phyloP scores from a whole-genome alignment of 1,140 invertebrate species.

The Homarus americanus region DNA sequence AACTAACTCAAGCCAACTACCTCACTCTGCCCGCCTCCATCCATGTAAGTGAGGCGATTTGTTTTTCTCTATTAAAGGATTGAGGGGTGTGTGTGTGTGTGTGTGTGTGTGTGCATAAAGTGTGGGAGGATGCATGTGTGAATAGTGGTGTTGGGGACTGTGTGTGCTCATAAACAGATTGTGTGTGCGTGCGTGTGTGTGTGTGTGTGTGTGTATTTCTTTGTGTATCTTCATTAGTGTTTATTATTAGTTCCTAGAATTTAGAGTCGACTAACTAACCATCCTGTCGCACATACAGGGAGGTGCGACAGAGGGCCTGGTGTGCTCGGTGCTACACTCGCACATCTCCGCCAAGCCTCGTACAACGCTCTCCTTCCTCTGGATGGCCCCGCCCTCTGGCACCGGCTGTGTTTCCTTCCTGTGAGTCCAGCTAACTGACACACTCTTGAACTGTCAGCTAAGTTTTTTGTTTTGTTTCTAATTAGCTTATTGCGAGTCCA shows the following conservation, averaged over 20 bases:
- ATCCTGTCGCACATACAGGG: too few relatives aligned
- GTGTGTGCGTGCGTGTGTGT: too few relatives aligned
- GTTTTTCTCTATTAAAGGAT: too few relatives aligned
- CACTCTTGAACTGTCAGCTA: too few relatives aligned
- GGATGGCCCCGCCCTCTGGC: conserved; percentile 79
- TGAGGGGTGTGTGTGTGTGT: background rate
- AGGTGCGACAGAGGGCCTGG: conserved; percentile 51
- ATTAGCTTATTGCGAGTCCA: too few relatives aligned
- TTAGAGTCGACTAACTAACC: too few relatives aligned
- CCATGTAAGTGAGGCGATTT: conserved; percentile 51
- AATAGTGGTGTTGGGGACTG: background rate
- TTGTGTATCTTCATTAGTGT: background rate
- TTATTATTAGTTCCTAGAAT: too few relatives aligned
- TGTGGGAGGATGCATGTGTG: too few relatives aligned
- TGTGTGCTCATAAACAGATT: too few relatives aligned
- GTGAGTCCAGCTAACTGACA: too few relatives aligned
- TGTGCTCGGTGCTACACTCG: conserved; percentile 72
- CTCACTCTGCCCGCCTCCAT: conserved; percentile 51
- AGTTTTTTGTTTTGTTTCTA: too few relatives aligned
- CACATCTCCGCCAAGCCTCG: conserved; percentile 63
- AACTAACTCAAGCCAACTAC: conserved; percentile 37
- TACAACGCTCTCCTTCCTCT: conserved; percentile 78
- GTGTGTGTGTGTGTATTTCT: background rate
- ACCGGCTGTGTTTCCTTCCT: conserved; percentile 80
- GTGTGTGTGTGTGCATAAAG: background rate